Evolutionary conservation across 1,140 invertebrate genomes (phyloP).

Genomic region (Geopemphigus sp.): DNA sequence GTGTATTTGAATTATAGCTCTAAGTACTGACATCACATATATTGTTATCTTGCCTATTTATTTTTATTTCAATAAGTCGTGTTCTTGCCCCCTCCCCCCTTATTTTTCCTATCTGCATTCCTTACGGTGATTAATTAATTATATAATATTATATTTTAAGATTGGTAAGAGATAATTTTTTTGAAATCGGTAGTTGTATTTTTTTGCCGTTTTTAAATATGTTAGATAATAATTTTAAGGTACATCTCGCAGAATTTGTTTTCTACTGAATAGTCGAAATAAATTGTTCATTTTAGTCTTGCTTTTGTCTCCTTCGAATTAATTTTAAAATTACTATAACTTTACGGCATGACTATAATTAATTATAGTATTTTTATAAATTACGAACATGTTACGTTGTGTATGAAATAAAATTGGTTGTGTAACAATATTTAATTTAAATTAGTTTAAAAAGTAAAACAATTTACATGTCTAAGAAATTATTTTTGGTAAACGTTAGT

Average conservation of each 20-base stretch:
- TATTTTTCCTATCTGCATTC: conserved; percentile 1
- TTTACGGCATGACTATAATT: background rate
- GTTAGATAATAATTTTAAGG: no score
- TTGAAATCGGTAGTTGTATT: background rate
- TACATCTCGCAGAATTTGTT: no score
- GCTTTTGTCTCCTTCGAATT: no score
- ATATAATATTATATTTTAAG: background rate
- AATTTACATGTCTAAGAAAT: background rate
- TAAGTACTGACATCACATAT: background rate
- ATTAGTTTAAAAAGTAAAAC: background rate
- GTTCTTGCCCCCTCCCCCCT: background rate
- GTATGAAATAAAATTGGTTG: background rate
- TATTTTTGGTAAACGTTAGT: background rate
- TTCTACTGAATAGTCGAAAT: no score
- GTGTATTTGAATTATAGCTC: no score
- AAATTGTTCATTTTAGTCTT: no score
- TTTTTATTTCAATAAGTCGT: background rate
- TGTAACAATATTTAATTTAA: conserved; percentile 9
- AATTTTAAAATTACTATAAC: background rate
- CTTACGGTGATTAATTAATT: background rate
- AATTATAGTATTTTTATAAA: background rate
- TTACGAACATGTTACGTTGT: background rate
- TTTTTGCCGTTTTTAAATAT: background rate
- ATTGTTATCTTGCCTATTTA: conserved; percentile 17
- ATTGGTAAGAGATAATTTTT: background rate